phyloP scores from a whole-genome alignment of 2,113 vertebrate species.

The Daubentonia madagascariensis region DNA sequence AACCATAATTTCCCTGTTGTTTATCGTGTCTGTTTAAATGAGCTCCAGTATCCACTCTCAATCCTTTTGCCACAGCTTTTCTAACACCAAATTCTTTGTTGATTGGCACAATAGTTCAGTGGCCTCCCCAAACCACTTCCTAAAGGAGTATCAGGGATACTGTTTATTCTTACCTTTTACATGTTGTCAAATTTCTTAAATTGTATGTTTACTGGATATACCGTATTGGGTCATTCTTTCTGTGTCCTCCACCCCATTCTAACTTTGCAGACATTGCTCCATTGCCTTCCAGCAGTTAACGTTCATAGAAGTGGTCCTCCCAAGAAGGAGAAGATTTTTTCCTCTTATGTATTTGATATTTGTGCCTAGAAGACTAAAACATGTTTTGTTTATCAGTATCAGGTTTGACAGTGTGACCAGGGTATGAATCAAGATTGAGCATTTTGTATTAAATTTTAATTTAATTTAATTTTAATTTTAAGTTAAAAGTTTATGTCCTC shows the following conservation, averaged over 20 bases:
- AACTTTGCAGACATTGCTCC: background rate
- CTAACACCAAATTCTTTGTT: background rate
- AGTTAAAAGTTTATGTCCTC: background rate
- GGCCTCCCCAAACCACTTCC: background rate
- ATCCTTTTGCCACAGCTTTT: background rate
- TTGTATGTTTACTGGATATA: background rate
- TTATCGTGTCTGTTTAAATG: background rate
- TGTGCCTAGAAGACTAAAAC: background rate
- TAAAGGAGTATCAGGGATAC: background rate
- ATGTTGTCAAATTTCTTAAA: background rate
- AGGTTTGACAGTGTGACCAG: background rate
- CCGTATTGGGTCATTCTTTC: background rate
- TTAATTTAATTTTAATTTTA: background rate
- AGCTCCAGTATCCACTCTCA: background rate
- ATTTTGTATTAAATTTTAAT: background rate
- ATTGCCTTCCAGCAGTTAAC: background rate
- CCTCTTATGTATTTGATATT: background rate
- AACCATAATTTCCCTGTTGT: background rate
- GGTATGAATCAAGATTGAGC: background rate
- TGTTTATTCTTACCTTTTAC: background rate
- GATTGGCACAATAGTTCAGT: background rate
- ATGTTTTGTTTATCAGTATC: background rate
- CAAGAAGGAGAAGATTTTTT: background rate
- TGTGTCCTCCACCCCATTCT: background rate
- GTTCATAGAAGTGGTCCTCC: background rate